Conservation (phyloP, 2,888 invertebrate genomes). For the Caradrina clavipalpis region DNA sequence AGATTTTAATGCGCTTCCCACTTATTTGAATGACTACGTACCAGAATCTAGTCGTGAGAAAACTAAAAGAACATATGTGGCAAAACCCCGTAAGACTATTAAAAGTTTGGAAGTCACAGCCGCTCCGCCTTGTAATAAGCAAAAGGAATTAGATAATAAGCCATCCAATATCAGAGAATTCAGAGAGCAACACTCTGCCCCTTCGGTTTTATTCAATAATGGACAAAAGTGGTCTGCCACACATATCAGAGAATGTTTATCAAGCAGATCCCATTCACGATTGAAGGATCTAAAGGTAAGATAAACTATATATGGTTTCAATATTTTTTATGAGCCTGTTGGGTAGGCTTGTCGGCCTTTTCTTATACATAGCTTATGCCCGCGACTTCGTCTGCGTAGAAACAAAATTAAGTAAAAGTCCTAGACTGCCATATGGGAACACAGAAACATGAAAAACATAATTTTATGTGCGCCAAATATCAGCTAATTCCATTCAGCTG, state of each 20-base stretch:
- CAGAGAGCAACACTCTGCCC: slow-evolving; percentile 73
- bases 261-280: slow-evolving; percentile 80
- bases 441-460: too few species aligned
- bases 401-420: too few species aligned
- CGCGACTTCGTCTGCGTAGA: too few species aligned
- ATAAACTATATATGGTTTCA: not conserved
- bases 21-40: slow-evolving; percentile 80
- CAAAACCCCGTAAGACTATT: slow-evolving; percentile 83
- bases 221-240: slow-evolving; percentile 73
- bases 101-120: slow-evolving; percentile 79
- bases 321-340: not conserved
- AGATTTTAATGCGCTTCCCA: slow-evolving; percentile 82
- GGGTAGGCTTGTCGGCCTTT: not conserved
- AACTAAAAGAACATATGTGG: slow-evolving; percentile 71
- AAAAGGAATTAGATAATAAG: slow-evolving; percentile 58
- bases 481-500: too few species aligned
- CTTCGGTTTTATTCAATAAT: slow-evolving; percentile 69
- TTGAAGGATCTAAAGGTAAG: slow-evolving; percentile 83
- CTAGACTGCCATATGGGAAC: too few species aligned
- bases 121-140: slow-evolving; percentile 71
- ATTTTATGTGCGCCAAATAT: too few species aligned
- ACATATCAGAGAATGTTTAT: slow-evolving; percentile 76
- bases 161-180: slow-evolving; percentile 65
- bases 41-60: slow-evolving; percentile 69
- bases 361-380: too few species aligned